Evolutionary conservation across 1,140 invertebrate species (phyloP), one percentile per base, ranked within the genome.

Genomic region (Whitmania pigra): DNA sequence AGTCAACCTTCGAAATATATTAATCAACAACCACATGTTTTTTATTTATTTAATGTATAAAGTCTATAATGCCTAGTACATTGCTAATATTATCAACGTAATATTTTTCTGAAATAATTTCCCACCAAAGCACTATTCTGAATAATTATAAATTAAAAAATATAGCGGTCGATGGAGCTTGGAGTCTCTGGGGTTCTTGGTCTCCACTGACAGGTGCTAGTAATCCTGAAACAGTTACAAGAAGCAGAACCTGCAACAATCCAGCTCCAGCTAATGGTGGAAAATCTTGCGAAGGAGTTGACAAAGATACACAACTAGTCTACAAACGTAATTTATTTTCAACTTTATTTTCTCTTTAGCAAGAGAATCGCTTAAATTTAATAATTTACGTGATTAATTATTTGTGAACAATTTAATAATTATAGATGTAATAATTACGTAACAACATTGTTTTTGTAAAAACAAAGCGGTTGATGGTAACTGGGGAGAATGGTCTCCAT

Each of bases 401-500:
- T 49, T 36, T 3, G 31, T 36, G 31, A 36, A 36, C 31, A 36
- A 36, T 36, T 36, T 36, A 36, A 6, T 36, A 36, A 36, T 36
- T 36, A 36, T 36, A 36, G 31, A 36, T 36, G 6, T 36, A 36
- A 36, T 6, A 36, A 3, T 36, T 36, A 36, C n/a, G n/a, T n/a
- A n/a, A n/a, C 6, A 36, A 36, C 2, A 36, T 36, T 6, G 25
- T 63, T 4, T 7, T 63, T 54, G 31, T 25, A 22, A 49, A 25
- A 27, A 22, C 5, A 20, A 53, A 60, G 67, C 71, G 73, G 75
- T 72, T 40, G 63, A 79, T 68, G 79, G 79, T 17, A 72, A 74
- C 11, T 75, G 90, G 89, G 36, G 80, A 82, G 20, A 76, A 82
- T 53, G 85, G 85, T 13, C 86, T 25, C 53, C 71, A 22, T 78